A percentile compares a stretch with the other conserved stretches of the same genome.
Conservation (phyloP, 2,113 vertebrate genomes). For the Piliocolobus tephrosceles region DNA sequence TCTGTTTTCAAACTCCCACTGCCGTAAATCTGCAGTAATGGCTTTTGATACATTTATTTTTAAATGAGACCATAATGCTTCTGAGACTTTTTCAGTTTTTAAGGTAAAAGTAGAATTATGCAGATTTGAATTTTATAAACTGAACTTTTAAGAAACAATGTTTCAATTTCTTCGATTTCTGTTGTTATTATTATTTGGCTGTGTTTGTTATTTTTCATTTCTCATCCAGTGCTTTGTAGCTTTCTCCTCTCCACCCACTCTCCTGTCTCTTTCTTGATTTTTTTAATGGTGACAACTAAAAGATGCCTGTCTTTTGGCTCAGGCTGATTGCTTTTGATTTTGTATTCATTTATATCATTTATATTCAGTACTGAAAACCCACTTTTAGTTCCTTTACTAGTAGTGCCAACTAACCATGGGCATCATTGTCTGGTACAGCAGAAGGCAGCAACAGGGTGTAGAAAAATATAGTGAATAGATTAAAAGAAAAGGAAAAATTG, state of each 20-base stretch:
- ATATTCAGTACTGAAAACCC: neutral
- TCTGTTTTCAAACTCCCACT: conserved; percentile 10
- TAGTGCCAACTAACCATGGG: conserved; percentile 3
- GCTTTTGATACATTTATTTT: neutral
- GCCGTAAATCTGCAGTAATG: neutral
- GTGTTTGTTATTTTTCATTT: neutral
- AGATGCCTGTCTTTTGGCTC: neutral
- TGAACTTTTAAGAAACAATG: neutral
- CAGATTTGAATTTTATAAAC: conserved; percentile 34
- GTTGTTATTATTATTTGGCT: neutral
- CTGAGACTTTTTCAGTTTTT: neutral
- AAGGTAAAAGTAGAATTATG: neutral
- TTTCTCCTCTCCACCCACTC: neutral
- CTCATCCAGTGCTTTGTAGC: neutral
- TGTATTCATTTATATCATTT: neutral
- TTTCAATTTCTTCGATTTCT: neutral
- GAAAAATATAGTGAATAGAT: neutral
- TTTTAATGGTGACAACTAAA: conserved; percentile 10
- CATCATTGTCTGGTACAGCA: neutral
- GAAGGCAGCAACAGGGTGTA: neutral
- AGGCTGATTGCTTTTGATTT: conserved; percentile 11
- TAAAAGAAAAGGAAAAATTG: neutral
- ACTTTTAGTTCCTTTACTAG: conserved; percentile 13
- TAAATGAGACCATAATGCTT: conserved; percentile 12
- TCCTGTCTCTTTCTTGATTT: neutral